phyloP scores from a whole-genome alignment of 2,797 vertebrate species.

The Cuculus canorus region DNA sequence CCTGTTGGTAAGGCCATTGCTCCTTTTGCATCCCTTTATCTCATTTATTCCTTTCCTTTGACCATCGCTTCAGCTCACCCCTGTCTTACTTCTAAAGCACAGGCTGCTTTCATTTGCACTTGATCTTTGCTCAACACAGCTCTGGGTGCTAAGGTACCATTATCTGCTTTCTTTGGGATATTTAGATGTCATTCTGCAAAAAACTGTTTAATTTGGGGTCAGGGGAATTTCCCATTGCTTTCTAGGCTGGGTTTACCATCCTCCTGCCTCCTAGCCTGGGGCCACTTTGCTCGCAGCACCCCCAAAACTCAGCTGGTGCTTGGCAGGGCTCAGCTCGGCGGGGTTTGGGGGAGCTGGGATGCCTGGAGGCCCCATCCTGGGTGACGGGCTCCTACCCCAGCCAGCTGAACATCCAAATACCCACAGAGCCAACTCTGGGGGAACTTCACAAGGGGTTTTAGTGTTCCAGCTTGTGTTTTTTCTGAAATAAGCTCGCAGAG shows the following conservation, averaged over 20 bases:
- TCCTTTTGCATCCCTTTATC: not conserved
- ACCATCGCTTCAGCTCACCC: not conserved
- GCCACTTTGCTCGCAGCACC: fast-evolving
- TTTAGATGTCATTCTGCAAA: not conserved
- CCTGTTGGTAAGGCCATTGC: not conserved
- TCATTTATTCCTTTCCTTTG: not conserved
- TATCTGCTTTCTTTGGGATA: too few species aligned
- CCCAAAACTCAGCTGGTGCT: fast-evolving
- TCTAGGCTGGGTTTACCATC: not conserved
- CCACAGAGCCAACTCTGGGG: fast-evolving
- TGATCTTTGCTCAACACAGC: not conserved
- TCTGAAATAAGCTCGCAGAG: fast-evolving
- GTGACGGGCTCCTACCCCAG: not conserved
- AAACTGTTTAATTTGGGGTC: fast-evolving
- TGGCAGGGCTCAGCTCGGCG: too few species aligned
- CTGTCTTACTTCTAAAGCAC: fast-evolving
- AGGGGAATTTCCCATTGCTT: fast-evolving
- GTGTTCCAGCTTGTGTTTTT: fast-evolving
- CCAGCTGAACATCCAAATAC: fast-evolving
- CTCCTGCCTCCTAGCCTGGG: fast-evolving
- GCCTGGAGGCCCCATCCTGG: not conserved
- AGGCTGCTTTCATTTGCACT: not conserved
- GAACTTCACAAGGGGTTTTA: fast-evolving
- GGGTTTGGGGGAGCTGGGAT: not conserved
- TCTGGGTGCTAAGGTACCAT: fast-evolving